Conservation (phyloP, 2,888 invertebrate genomes). For the Scaptodrosophila latifasciaeformis region DNA sequence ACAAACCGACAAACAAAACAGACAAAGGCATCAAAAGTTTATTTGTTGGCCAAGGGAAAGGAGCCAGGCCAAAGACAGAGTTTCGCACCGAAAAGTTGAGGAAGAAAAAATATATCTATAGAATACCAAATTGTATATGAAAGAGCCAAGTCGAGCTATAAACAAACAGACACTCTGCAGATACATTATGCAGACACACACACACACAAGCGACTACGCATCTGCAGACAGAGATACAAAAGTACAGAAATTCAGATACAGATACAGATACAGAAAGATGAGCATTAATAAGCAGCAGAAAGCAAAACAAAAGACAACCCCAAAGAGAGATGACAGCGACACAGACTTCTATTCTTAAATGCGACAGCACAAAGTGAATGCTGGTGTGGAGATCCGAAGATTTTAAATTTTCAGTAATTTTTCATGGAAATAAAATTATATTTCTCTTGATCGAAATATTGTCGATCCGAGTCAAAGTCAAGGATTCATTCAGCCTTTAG, state of each 20-base stretch:
- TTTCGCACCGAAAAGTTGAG: conserved; percentile 8
- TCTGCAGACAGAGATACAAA: conserved; percentile 45
- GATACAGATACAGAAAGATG: neutral
- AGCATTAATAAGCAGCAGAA: neutral
- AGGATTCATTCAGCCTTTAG: conserved; percentile 25
- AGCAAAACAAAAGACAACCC: conserved; percentile 11
- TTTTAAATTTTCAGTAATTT: too few species aligned
- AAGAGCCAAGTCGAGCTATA: conserved; percentile 38
- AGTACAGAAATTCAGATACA: conserved; percentile 6
- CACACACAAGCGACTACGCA: conserved; percentile 17
- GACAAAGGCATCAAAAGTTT: conserved; percentile 50
- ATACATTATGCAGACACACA: conserved; percentile 62
- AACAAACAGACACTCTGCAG: conserved; percentile 38
- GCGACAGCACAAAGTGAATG: too few species aligned
- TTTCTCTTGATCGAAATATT: too few species aligned
- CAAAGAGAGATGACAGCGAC: conserved; percentile 12
- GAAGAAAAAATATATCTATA: too few species aligned
- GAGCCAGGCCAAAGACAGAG: conserved; percentile 9
- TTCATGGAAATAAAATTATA: too few species aligned
- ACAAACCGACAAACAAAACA: conserved; percentile 26
- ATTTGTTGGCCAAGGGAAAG: conserved; percentile 15
- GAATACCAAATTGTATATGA: conserved; percentile 22
- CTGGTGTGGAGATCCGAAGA: too few species aligned
- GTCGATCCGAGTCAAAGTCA: too few species aligned
- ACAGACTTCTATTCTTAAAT: too few species aligned